Evolutionary conservation across 1,140 invertebrate genomes (phyloP), one percentile per base, ranked within the genome.

Genomic region (Cyphomyrmex costatus): DNA sequence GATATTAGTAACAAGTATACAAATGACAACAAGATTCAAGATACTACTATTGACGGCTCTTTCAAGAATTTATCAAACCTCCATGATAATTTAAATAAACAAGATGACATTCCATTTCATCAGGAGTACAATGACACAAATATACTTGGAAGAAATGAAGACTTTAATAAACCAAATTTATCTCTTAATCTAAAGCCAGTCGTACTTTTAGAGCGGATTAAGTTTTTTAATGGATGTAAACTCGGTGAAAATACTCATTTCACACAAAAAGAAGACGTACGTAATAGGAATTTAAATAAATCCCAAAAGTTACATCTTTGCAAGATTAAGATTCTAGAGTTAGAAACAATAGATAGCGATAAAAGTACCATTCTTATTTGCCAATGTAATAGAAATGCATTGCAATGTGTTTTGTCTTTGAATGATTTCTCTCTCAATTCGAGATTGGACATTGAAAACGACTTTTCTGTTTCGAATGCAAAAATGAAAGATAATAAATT

Each of bases 311-410:
- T 12, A 0, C 42, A 49, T 58, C 1, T 27, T 83, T 0, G 3
- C 1, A 1, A 70, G 10, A 5, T 70, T 12, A 66, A 68, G 42
- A 73, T 76, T 30, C 6, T 78, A 7, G 46, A 61, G 16, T 21
- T 8, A 24, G n/a, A 46, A 58, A 71, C 51, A n/a, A 53, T 14
- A 21, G 71, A 74, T 49, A 92, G 91, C 14, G 82, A 92, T n/a
- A 30, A 78, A 19, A 91, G 86, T 66, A 92, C 90, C 6, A 80
- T 92, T 73, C 27, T 92, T 12, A 86, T 92, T 27, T 88, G 5
- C 30, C 10, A 89, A 51, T 89, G 89, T 86, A 73, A 4, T n/a
- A n/a, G n/a, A n/a, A n/a, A n/a, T 12, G 7, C 14, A 24, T 58
- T 42, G 19, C 24, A 24, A 7, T 3, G 10, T 21, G 7, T 0